A percentile compares a stretch with the other conserved stretches of the same genome.
Evolutionary conservation across 2,113 vertebrate species (phyloP).

Genomic region (Rattus rattus): DNA sequence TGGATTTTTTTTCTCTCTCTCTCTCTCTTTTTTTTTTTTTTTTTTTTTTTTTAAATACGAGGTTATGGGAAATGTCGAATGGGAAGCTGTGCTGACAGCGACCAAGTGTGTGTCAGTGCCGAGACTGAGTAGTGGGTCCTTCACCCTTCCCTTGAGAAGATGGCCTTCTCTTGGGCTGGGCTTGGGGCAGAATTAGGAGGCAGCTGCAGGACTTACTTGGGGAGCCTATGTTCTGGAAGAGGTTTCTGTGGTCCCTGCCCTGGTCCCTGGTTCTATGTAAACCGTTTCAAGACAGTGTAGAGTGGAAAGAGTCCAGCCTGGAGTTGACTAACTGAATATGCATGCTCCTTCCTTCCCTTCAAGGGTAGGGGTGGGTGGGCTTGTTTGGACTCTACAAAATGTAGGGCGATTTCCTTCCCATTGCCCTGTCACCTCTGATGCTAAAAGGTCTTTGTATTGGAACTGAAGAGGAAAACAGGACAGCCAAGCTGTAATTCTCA

Average conservation of each 20-base stretch:
- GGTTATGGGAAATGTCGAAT: constrained; percentile 48
- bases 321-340: background rate
- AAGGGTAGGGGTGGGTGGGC: background rate
- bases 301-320: background rate
- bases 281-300: background rate
- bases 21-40: background rate
- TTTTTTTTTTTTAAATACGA: constrained; percentile 20
- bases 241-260: background rate
- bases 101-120: background rate
- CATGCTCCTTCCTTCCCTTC: constrained; percentile 14
- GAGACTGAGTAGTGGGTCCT: constrained; percentile 24
- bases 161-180: background rate
- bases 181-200: background rate
- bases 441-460: background rate
- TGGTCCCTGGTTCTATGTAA: background rate
- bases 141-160: background rate
- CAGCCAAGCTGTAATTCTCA: background rate
- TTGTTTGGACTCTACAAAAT: background rate
- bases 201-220: background rate
- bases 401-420: background rate
- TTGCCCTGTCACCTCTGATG: background rate
- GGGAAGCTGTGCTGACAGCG: background rate
- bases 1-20: constrained; percentile 58
- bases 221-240: background rate
- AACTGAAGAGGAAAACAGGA: background rate